Base-by-base conservation (phyloP, 2,888 invertebrate species). In the Caenorhabditis plicata region DNA sequence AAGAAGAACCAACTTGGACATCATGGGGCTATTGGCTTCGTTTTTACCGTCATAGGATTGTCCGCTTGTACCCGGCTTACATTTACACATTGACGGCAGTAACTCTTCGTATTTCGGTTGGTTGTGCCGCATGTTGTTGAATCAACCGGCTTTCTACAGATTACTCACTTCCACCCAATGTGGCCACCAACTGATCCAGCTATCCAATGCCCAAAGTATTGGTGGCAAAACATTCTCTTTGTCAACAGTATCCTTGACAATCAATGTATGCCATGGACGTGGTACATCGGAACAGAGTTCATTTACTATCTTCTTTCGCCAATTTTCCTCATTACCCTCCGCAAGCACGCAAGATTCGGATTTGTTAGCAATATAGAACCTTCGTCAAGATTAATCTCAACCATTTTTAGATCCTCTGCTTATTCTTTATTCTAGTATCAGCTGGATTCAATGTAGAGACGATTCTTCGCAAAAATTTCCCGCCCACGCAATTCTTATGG, bases 221-320 rank as follows among this genome's bases (percentile, higher is more conserved):
- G 80, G 79, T 74, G 67, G 65, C 62, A 73, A 50, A 74, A 74
- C 33, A 66, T 71, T 8, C 47, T 74, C 22, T 74, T 74, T 51
- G 53, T 74, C 36, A 74, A 74, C 60, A 63, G 68, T 31, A 54
- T 73, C 20, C 51, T 68, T 35, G 73, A 79, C 51, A 80, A 79
- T 51, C 68, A 77, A 32, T 79, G 79, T 49, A 74, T 79, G 76
- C 78, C 78, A 9, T 79, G 79, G 79, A 80, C 79, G 5, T 79
- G 79, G 79, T 80, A 80, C 54, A 80, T 80, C 40, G 80, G 78
- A 38, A 80, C 80, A 4, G 80, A 80, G 51, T 80, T 80, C 68
- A 75, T 80, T 53, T 80, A 71, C 67, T 80, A 76, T 54, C 53
- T 80, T n/a, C 38, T 80, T 20, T 76, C 79, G 4, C 80, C 80